Percentiles rank a stretch among this genome's conserved stretches.
phyloP scores from a whole-genome alignment of 2,113 vertebrate genomes.

The Bungarus multicinctus region DNA sequence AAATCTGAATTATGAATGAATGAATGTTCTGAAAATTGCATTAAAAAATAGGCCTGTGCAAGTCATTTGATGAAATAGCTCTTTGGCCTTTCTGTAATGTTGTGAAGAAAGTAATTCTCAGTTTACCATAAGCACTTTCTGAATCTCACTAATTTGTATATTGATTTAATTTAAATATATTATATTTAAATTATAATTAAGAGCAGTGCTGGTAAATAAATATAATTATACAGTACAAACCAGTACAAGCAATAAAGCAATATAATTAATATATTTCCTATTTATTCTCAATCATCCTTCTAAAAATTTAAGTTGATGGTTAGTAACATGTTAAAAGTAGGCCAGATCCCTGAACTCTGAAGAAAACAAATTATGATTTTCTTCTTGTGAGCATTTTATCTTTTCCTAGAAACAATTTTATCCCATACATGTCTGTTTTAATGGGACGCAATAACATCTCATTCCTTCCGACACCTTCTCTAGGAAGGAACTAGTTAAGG shows the following conservation, averaged over 20 bases:
- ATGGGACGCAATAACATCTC: not conserved
- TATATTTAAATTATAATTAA: not conserved
- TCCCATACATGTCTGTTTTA: not conserved
- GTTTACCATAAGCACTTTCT: not conserved
- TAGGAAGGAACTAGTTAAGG: rapidly evolving
- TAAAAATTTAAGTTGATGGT: rapidly evolving
- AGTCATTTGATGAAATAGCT: not conserved
- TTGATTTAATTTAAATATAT: not conserved
- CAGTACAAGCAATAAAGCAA: not conserved
- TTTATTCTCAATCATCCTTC: not conserved
- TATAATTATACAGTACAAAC: not conserved
- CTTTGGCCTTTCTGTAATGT: not conserved
- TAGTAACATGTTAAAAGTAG: not conserved
- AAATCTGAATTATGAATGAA: not conserved
- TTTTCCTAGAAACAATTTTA: not conserved
- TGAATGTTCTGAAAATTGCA: not conserved
- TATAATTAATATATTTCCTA: not conserved
- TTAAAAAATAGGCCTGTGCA: not conserved
- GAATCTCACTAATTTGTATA: not conserved
- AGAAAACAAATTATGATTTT: not conserved
- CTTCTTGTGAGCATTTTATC: not conserved
- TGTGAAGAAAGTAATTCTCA: not conserved
- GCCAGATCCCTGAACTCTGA: rapidly evolving
- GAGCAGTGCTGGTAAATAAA: not conserved
- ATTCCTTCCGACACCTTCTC: not conserved